phyloP scores from a whole-genome alignment of 2,888 invertebrate genomes.

The Thecocarcelia acutangulata region DNA sequence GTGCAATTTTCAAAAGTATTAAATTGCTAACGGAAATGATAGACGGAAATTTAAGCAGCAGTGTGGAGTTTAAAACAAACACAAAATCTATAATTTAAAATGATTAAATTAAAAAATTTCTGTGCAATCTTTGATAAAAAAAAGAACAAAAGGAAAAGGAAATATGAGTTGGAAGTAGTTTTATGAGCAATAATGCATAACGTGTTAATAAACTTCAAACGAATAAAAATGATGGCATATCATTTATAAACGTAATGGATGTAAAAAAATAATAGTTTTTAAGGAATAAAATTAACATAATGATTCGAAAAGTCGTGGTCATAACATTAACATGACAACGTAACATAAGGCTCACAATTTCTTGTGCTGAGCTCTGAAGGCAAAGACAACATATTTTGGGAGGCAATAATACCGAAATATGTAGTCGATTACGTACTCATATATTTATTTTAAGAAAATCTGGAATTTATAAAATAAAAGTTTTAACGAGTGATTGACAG shows the following conservation, averaged over 20 bases:
- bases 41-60: conserved; percentile 71
- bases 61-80: conserved; percentile 5
- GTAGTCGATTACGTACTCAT: too few species aligned
- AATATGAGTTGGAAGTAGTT: conserved; percentile 36
- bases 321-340: too few species aligned
- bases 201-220: conserved; percentile 49
- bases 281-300: too few species aligned
- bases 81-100: conserved; percentile 60
- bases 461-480: too few species aligned
- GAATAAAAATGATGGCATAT: conserved; percentile 18
- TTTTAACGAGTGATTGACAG: too few species aligned
- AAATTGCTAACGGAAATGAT: conserved; percentile 79
- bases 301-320: too few species aligned
- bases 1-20: conserved; percentile 63
- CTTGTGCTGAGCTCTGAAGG: too few species aligned
- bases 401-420: too few species aligned
- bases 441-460: too few species aligned
- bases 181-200: conserved; percentile 47
- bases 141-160: conserved; percentile 33
- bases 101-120: conserved; percentile 53
- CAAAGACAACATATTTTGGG: too few species aligned
- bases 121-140: neutral
- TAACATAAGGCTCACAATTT: too few species aligned
- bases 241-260: conserved; percentile 14
- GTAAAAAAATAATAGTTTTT: neutral